phyloP scores from a whole-genome alignment of 2,113 vertebrate species.

The Copsychus sechellarum region DNA sequence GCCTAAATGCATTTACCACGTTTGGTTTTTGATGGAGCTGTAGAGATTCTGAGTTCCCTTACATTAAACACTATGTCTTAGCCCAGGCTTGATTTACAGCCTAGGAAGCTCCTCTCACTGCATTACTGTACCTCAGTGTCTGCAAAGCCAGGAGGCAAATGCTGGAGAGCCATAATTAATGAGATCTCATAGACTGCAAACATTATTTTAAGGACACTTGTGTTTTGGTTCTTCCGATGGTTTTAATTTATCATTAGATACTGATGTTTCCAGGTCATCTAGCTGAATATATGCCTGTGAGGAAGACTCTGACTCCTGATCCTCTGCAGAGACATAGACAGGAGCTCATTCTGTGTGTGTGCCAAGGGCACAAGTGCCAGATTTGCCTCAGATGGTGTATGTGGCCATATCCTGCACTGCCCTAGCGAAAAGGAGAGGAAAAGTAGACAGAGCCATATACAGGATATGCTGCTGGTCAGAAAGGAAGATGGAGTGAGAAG shows the following conservation, averaged over 20 bases:
- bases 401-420: not conserved
- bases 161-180: not conserved
- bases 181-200: not conserved
- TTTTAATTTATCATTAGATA: not conserved
- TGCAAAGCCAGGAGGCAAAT: not conserved
- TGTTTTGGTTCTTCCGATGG: not conserved
- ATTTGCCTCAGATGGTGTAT: not conserved
- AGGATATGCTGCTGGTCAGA: not conserved
- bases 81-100: not conserved
- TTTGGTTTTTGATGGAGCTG: slow-evolving; percentile 2
- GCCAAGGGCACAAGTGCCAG: not conserved
- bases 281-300: not conserved
- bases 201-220: not conserved
- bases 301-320: not conserved
- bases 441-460: not conserved
- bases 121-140: not conserved
- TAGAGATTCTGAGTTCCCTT: slow-evolving; percentile 7
- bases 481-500: not conserved
- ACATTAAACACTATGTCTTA: not conserved
- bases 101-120: not conserved
- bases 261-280: not conserved
- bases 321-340: not conserved
- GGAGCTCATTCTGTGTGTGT: fast-evolving
- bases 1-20: not conserved
- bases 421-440: not conserved